Evolutionary conservation across 2,797 vertebrate genomes (phyloP).

Genomic region (Chrosomus eos): DNA sequence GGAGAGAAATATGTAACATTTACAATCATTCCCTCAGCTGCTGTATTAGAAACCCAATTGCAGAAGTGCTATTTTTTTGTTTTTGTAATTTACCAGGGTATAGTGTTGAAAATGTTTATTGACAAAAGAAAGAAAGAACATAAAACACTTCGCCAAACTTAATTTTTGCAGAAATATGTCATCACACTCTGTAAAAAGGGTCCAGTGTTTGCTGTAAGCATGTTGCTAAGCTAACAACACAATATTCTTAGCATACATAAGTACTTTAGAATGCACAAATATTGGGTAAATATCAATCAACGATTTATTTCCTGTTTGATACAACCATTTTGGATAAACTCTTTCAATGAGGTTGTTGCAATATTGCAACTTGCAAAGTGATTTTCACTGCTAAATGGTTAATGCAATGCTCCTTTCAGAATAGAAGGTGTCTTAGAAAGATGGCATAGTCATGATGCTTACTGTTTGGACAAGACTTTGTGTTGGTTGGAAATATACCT

Average conservation of each 20-base stretch:
- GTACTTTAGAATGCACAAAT: neutral
- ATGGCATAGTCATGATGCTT: neutral
- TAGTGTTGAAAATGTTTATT: neutral
- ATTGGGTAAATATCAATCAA: neutral
- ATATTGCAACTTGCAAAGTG: too few relatives aligned
- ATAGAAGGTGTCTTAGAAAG: neutral
- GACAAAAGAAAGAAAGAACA: neutral
- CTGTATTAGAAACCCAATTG: neutral
- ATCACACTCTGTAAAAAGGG: neutral
- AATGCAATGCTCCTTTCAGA: neutral
- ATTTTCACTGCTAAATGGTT: too few relatives aligned
- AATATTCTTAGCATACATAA: neutral
- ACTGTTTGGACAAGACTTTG: neutral
- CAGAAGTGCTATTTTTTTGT: neutral
- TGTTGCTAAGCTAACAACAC: neutral
- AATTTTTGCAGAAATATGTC: neutral
- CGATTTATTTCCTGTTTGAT: neutral
- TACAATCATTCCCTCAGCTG: neutral
- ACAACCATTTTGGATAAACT: neutral
- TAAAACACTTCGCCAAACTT: neutral
- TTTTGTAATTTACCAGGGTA: neutral
- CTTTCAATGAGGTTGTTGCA: neutral
- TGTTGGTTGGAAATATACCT: neutral
- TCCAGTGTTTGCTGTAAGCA: neutral
- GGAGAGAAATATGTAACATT: neutral